Base-by-base conservation (phyloP, 2,888 invertebrate genomes). In the Artemia sp. region DNA sequence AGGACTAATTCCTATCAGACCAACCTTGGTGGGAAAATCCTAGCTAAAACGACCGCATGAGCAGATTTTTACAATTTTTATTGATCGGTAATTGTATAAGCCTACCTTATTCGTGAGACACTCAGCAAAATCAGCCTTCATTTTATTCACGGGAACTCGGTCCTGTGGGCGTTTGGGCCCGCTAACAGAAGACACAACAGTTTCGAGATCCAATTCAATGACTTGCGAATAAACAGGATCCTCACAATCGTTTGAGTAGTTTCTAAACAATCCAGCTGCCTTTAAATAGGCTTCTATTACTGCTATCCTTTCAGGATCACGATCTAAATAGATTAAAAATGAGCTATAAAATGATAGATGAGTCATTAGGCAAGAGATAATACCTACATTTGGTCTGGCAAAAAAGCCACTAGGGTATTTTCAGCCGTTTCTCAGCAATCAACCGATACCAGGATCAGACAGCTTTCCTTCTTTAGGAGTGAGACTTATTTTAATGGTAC, bases 121-220 rank as follows among this genome's bases (percentile, higher is more conserved):
- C 0, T 83, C 82, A 14, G 81, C 79, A 79, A 97, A 98, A 79
- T 97, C 96, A 12, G 81, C 80, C 78, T 93, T 91, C 91, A 97
- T 93, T 66, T 89, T 87, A 0, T 85, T 80, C 0, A 96, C 92
- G 0, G 93, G 85, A 6, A 98, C 94, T 38, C 93, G 82, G 81
- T 98, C 97, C 75, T 98, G 97, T 0, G 97, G 97, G 69, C 97
- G 81, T 78, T 98, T 98, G 0, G 97, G 97, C 0, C 97, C 97
- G 72, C 94, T 94, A 12, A 96, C 89, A 24, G 93, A 95, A 2
- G 96, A 91, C 68, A 91, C 92, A 0, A 98, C 92, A 0, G 89
- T 87, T 0, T 83, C 78, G 67, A 98, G 81, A 77, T 98, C 95
- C 74, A 98, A 78, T 66, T 89, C 87, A 0, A 92, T 86, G 12